Percentiles rank a stretch among this genome's conserved stretches.
These are phyloP conservation scores for Vidua macroura DNA, from an alignment of 2,113 vertebrate species.

Conservation along the genomic window DNA sequence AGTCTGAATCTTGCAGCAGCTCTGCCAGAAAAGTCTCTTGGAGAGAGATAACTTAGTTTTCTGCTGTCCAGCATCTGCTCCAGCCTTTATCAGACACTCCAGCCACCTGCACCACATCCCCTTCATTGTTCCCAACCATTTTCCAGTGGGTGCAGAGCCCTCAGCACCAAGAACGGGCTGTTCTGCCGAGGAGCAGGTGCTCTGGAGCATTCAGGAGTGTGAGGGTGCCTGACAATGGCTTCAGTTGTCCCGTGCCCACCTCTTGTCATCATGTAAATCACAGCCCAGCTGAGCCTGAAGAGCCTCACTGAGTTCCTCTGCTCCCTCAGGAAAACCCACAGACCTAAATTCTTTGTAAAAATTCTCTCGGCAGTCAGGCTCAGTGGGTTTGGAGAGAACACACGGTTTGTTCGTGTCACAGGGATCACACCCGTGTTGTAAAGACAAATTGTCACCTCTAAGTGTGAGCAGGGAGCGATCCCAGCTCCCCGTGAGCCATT, in stretches of 20 bases:
- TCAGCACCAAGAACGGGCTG: background rate
- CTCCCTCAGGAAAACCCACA: background rate
- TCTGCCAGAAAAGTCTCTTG: background rate
- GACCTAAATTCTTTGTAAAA: background rate
- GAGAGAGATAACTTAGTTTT: background rate
- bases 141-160: background rate
- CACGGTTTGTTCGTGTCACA: rapidly evolving
- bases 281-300: background rate
- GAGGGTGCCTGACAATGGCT: background rate
- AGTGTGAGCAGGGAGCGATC: background rate
- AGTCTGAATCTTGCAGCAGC: background rate
- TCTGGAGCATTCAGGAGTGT: background rate
- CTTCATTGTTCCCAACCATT: background rate
- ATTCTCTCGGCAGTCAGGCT: background rate
- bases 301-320: background rate
- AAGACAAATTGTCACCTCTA: rapidly evolving
- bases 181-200: background rate
- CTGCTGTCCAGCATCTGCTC: background rate
- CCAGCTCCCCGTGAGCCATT: rapidly evolving
- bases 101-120: background rate
- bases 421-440: rapidly evolving
- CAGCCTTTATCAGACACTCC: background rate
- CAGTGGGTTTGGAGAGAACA: background rate
- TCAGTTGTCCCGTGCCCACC: background rate
- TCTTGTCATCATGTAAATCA: background rate